Base-by-base conservation (phyloP, 2,113 vertebrate genomes). In the Paracanthobrama guichenoti region DNA sequence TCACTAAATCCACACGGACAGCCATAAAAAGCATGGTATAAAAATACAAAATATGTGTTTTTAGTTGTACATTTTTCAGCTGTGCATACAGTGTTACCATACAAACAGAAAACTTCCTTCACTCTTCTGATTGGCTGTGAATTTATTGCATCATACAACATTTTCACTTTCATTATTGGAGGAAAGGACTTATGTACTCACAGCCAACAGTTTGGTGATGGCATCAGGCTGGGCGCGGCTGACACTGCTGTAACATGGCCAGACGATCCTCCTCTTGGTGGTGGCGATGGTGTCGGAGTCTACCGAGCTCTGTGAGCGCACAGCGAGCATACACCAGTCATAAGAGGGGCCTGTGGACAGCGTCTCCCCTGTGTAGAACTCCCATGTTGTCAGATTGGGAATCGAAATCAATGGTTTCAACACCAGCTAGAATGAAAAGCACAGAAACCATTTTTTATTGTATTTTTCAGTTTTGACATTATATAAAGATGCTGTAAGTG, bases 171-270 rank as follows among this genome's bases (percentile, higher is more conserved):
- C 26, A 66, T 66, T 35, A 3, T 2, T 0, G 28, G 26, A 66
- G 6, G 26, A 53, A 18, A 18, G 50, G 57, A 1, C 18, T 42
- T 26, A 78, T 35, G 22, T 26, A 93, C 96, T 96, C 91, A 99
- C 98, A 39, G 92, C 91, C 87, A 99, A 93, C 72, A 99, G 96
- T 85, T 95, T 95, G 91, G 96, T 98, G 91, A 99, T 96, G 79
- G 96, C 97, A 48, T 98, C 96, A 0, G 97, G 97, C 90, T 99
- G 97, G 42, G 94, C 92, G 13, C 92, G 95, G 89, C 91, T 92
- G 84, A 98, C 91, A 22, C 96, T 95, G 87, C 97, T 97, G 22
- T 99, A 99, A 91, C 97, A 99, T 0, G 97, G 97, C 98, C 98
- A 99, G 39, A 99, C 96, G 4, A 98, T 96, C 90, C 95, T 96